Conservation (phyloP, 2,888 invertebrate genomes). For the Cataglyphis albicans region DNA sequence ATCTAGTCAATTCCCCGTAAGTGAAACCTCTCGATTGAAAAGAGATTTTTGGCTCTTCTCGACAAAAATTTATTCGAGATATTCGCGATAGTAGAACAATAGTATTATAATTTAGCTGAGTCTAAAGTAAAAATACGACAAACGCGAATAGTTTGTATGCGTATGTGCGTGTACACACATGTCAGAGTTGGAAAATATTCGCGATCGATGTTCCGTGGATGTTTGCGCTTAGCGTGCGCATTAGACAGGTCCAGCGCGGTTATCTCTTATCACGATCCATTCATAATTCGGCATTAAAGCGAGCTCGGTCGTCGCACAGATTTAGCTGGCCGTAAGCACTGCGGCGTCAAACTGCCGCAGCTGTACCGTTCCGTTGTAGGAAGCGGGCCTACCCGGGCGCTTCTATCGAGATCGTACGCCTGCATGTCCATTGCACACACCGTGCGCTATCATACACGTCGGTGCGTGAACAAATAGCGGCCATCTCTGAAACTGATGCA, state of each 20-base stretch:
- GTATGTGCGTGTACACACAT: background rate
- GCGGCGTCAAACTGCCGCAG: constrained; percentile 32
- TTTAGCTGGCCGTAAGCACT: constrained; percentile 44
- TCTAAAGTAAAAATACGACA: background rate
- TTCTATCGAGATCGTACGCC: constrained; percentile 39
- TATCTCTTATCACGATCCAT: constrained; percentile 51
- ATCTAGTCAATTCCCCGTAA: background rate
- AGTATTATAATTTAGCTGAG: constrained; percentile 9
- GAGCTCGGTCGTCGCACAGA: constrained; percentile 37
- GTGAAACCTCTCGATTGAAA: background rate
- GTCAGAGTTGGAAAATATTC: constrained; percentile 17
- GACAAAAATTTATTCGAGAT: constrained; percentile 2
- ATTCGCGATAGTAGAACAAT: background rate
- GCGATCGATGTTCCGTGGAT: constrained; percentile 27
- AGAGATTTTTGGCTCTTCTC: background rate
- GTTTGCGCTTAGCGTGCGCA: constrained; percentile 26
- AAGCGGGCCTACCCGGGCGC: constrained; percentile 36
- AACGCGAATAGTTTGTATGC: background rate
- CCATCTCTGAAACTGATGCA: constrained; percentile 53
- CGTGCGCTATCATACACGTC: constrained; percentile 48
- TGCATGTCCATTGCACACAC: constrained; percentile 53
- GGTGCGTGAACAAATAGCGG: constrained; percentile 51
- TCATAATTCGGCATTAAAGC: constrained; percentile 55
- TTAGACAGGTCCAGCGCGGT: constrained; percentile 24
- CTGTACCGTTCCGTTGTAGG: background rate